phyloP scores from a whole-genome alignment of 2,113 vertebrate species.

The Leucosticte australis region DNA sequence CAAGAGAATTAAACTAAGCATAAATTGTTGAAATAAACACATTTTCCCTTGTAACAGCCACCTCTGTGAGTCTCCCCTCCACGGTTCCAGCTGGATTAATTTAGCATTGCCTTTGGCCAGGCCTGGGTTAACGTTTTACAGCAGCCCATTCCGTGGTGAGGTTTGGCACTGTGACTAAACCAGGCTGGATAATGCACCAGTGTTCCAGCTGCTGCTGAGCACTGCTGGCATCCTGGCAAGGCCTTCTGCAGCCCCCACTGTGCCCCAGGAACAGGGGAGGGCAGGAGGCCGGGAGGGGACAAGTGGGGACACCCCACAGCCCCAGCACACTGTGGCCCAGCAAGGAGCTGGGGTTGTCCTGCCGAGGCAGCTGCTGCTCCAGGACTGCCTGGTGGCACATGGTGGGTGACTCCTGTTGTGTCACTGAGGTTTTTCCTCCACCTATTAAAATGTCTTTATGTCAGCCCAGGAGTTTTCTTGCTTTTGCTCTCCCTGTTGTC shows the following conservation, averaged over 20 bases:
- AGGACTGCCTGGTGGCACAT: rapidly evolving
- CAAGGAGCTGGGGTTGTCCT: rapidly evolving
- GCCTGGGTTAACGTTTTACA: not conserved
- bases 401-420: too few relatives aligned
- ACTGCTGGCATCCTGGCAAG: not conserved
- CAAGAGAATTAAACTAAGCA: not conserved
- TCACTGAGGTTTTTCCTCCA: not conserved
- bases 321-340: rapidly evolving
- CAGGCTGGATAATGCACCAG: rapidly evolving
- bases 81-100: not conserved
- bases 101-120: not conserved
- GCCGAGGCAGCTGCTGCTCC: not conserved
- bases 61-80: not conserved
- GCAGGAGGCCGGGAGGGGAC: not conserved
- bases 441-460: not conserved
- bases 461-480: not conserved
- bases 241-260: not conserved
- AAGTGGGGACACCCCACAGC: rapidly evolving
- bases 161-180: not conserved
- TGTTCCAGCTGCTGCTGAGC: not conserved
- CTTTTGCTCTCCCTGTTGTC: not conserved
- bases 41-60: not conserved
- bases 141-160: rapidly evolving
- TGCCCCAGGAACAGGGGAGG: too few relatives aligned
- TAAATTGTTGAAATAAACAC: not conserved